Base-by-base conservation (phyloP, 2,888 invertebrate genomes). In the Cephalotes varians region DNA sequence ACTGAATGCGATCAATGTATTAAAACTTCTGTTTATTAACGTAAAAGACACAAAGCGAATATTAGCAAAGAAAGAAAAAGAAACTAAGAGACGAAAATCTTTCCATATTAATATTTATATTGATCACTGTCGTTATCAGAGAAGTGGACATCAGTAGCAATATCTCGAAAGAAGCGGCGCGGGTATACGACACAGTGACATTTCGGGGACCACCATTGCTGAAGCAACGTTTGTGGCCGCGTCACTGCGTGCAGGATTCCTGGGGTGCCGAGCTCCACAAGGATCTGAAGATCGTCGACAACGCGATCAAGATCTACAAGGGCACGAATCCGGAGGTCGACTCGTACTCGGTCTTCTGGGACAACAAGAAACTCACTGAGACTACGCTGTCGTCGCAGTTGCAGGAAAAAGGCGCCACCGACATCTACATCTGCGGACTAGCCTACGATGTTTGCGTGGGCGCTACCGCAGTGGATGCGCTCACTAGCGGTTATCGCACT, bases 271-370 rank as follows among this genome's bases (percentile, higher is more conserved):
- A 99, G 94, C 95, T 99, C 47, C 99, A 99, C 93, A 96, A 97
- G 92, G 97, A 98, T 91, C 95, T 99, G 0, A 98, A 98, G 95
- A 97, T 98, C 79, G 95, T 96, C 56, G 97, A 98, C 9, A 96
- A 96, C 81, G 97, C 97, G 4, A 96, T 97, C 69, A 97, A 98
- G 94, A 97, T 98, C 73, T 98, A 98, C 95, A 98, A 98, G 94
- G 99, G 99, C 56, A 98, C 98, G 1, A 98, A 98, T 95, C 97
- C 99, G 0, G 98, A 98, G 90, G 98, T 99, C 81, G 99, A 99
- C 95, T 98, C 99, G 1, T 99, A 99, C 95, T 99, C 99, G 0
- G 99, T 99, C 64, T 99, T 99, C 96, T 99, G 98, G 98, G 99
- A 99, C 95, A 99, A 99, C 95, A 98, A 98, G 95, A 98, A 98